Evolutionary conservation across 92 coral and sea anemone genomes (phyloP).

Genomic region (Pocillopora meandrina): DNA sequence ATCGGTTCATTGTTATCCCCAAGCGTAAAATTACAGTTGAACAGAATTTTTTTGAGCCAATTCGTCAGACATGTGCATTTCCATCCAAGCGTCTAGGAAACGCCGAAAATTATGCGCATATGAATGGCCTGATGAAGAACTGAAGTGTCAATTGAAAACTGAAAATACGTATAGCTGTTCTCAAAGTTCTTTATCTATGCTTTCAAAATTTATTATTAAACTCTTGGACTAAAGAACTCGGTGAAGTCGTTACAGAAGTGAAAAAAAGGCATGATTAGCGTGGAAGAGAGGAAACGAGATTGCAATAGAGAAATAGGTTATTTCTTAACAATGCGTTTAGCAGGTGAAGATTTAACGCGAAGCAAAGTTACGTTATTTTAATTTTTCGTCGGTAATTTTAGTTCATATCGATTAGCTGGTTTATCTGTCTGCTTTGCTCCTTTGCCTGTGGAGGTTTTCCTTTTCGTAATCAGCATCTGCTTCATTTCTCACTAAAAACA

Average conservation of each 20-base stretch:
- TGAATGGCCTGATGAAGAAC: neutral
- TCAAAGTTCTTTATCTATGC: neutral
- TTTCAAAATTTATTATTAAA: neutral
- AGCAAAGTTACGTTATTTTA: neutral
- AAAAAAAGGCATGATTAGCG: neutral
- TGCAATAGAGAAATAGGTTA: neutral
- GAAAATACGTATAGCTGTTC: neutral
- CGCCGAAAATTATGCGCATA: constrained; percentile 20
- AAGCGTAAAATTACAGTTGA: neutral
- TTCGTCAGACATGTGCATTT: neutral
- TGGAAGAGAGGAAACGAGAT: constrained; percentile 9
- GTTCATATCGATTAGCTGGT: neutral
- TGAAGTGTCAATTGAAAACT: neutral
- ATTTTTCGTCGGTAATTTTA: neutral
- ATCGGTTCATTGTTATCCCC: neutral
- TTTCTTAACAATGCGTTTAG: neutral
- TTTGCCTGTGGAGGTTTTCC: neutral
- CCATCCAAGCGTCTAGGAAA: neutral
- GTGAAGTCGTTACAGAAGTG: neutral
- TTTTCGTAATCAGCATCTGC: neutral
- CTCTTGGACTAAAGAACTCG: neutral
- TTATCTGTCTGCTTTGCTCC: too few species aligned
- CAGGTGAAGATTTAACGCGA: neutral
- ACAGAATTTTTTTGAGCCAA: neutral
- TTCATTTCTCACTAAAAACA: neutral